phyloP scores from a whole-genome alignment of 1,140 invertebrate species.

The Calosoma granatense region DNA sequence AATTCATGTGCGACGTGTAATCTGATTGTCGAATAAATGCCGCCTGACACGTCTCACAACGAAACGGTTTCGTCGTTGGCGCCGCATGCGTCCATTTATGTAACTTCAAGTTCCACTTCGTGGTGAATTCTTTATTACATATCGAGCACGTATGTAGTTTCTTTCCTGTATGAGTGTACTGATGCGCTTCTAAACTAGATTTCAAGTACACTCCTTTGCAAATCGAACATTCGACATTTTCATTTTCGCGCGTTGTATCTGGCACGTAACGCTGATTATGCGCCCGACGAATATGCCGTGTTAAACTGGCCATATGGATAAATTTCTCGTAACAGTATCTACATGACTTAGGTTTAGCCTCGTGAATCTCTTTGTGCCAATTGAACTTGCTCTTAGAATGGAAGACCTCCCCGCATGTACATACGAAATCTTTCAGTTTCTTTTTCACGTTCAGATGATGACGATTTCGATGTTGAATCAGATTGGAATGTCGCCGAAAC shows the following conservation, averaged over 20 bases:
- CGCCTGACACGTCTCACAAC: constrained; percentile 72
- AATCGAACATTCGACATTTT: constrained; percentile 68
- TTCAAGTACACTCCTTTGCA: constrained; percentile 71
- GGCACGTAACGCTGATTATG: constrained; percentile 69
- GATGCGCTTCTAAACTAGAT: constrained; percentile 68
- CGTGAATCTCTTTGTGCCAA: constrained; percentile 80
- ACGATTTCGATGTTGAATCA: constrained; percentile 71
- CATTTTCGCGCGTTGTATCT: constrained; percentile 43
- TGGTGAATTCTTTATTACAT: constrained; percentile 75
- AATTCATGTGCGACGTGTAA: constrained; percentile 73
- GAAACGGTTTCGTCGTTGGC: constrained; percentile 71
- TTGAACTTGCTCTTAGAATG: constrained; percentile 69
- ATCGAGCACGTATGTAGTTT: constrained; percentile 68
- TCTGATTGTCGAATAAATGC: constrained; percentile 71
- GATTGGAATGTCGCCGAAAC: constrained; percentile 75
- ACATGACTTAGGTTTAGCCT: constrained; percentile 71
- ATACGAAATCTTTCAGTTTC: constrained; percentile 68
- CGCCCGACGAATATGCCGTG: constrained; percentile 67
- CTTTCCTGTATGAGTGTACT: constrained; percentile 63
- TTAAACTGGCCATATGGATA: constrained; percentile 68
- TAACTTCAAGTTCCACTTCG: constrained; percentile 80
- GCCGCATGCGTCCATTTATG: constrained; percentile 84
- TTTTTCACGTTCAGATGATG: constrained; percentile 55
- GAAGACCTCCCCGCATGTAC: constrained; percentile 70
- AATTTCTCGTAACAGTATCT: constrained; percentile 74